Base-by-base conservation (phyloP, 2,888 invertebrate genomes). In the Chrysina gloriosa region DNA sequence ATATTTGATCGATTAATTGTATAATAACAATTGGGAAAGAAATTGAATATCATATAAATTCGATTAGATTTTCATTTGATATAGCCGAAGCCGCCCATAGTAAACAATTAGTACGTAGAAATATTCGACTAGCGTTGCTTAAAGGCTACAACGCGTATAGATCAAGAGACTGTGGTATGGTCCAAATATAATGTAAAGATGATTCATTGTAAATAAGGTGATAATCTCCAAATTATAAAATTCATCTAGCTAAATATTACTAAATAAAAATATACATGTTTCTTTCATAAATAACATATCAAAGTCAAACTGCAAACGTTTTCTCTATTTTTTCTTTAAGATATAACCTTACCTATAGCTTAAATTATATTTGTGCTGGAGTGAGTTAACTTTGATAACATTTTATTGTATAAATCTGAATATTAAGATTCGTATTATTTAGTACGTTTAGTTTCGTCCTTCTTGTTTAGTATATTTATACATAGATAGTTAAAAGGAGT, bases 161-260 rank as follows among this genome's bases (percentile, higher is more conserved):
- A 66, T 31, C 65, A 69, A 77, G 81, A 82, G 81, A 82, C 82
- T 82, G 81, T 78, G 78, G 80, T 77, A 79, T 80, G 82, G 82
- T 82, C 82, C 82, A 82, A 50, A 82, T 69, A 67, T 66, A 78
- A 2, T 23, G 23, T 47, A 47, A 47, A 23, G 9, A 52, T 14
- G 52, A 39, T 23, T 58, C 16, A 52, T 16, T 58, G 58, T 58
- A 58, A 58, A 58, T 58, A 58, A 39, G n/a, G 25, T 39, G 58
- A 58, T 58, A 58, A 42, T 39, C 25, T 39, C 39, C 58, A 58
- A 9, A 34, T 27, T 34, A 54, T n/a, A 54, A 34, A 47, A 23
- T n/a, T n/a, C n/a, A 27, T 16, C 47, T 47, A 42, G 21, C 1
- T 14, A 58, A 14, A 47, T 27, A 48, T 9, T 47, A 29, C 31